These are phyloP conservation scores for Drosophila bipectinata DNA, from an alignment of 1,140 invertebrate species.

Conservation along the genomic window DNA sequence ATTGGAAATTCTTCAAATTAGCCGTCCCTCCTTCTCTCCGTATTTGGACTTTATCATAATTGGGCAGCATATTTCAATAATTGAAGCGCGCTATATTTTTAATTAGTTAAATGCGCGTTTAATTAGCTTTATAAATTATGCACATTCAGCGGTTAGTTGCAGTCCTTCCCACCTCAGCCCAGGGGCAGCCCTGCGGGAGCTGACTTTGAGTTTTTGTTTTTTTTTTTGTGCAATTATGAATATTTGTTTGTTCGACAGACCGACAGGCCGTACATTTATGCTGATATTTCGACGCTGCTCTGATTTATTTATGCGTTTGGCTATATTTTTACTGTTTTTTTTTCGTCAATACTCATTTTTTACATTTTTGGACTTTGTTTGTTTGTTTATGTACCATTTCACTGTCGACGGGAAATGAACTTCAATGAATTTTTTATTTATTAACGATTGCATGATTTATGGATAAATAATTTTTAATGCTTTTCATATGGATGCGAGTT, in stretches of 20 bases:
- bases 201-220: constrained; percentile 41
- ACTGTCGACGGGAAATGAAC: constrained; percentile 74
- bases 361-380: constrained; percentile 34
- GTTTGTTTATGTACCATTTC: constrained; percentile 59
- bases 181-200: constrained; percentile 8
- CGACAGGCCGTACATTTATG: constrained; percentile 15
- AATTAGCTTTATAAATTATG: constrained; percentile 83
- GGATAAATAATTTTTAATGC: constrained; percentile 74
- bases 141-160: constrained; percentile 78
- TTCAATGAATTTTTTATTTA: constrained; percentile 73
- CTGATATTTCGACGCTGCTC: constrained; percentile 47
- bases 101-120: constrained; percentile 82
- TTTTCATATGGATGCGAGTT: constrained; percentile 41
- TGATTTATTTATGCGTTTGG: constrained; percentile 71
- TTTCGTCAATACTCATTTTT: constrained; percentile 37
- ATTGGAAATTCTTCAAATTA: constrained; percentile 58
- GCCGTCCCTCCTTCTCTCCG: background rate
- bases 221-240: constrained; percentile 58
- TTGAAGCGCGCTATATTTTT: constrained; percentile 79
- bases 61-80: constrained; percentile 78
- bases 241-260: constrained; percentile 63
- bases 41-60: constrained; percentile 50
- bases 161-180: background rate
- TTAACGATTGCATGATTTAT: constrained; percentile 76
- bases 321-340: constrained; percentile 36